Evolutionary conservation across 2,888 invertebrate genomes (phyloP), one percentile per base, ranked within the genome.

Genomic region (Lepas anatifera): DNA sequence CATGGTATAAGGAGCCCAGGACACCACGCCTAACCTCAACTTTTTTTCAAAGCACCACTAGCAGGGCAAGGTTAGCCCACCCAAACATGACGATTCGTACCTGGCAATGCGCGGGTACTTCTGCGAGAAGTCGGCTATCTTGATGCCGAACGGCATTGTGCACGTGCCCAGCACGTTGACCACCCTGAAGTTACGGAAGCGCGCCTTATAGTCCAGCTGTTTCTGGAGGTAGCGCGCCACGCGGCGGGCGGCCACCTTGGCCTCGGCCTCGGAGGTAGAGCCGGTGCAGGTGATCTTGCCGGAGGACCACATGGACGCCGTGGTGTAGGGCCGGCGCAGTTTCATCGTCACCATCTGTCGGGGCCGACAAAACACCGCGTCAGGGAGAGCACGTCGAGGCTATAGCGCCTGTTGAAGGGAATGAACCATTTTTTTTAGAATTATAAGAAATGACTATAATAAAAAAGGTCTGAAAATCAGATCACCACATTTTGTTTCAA

Each of bases 101-200:
- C 69, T 75, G 78, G 86, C 87, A 86, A 95, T 95, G 74, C 89
- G 88, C 81, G 88, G 89, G 81, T 94, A 87, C 79, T 86, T 87
- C 78, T 88, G 87, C 67, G 95, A 94, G 82, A 98, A 97, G 72
- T 90, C 88, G 77, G 89, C 90, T 77, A 99, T 95, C 82, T 89
- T 90, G 77, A 99, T 95, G 72, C 90, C 92, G 83, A 97, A 99
- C 66, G 98, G 98, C 90, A 99, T 90, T 75, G 90, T 87, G 83
- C 97, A 98, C 63, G 97, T 96, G 74, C 97, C 98, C 78, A 99
- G 84, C 70, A 99, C 97, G 84, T 99, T 99, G 74, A 97, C 96
- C 77, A 99, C 91, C 76, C 95, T 87, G 81, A 92, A 98, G 81
- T 95, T 94, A 77, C 89, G 87, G 80, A 98, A 95, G 77, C 88